phyloP scores from a whole-genome alignment of 2,113 vertebrate species.

The Plotosus lineatus region DNA sequence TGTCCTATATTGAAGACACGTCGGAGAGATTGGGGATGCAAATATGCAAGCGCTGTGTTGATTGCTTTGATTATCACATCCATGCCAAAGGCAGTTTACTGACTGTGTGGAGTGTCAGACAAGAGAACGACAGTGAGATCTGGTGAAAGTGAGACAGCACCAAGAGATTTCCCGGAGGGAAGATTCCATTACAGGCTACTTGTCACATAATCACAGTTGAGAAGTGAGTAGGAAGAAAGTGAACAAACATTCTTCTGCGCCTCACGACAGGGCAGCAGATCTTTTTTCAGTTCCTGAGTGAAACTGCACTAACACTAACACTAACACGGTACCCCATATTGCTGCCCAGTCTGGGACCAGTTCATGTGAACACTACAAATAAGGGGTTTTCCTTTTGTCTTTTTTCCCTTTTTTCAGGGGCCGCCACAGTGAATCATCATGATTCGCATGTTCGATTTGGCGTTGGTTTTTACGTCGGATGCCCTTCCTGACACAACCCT shows the following conservation, averaged over 20 bases:
- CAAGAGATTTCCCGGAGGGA: slow-evolving; percentile 28
- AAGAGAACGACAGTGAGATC: neutral
- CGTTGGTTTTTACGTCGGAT: no score
- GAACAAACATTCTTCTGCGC: slow-evolving; percentile 23
- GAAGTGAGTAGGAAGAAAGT: neutral
- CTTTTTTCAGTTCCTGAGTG: slow-evolving; percentile 7
- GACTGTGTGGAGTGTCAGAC: neutral
- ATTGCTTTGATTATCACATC: neutral
- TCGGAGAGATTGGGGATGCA: neutral
- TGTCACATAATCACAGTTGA: slow-evolving; percentile 27
- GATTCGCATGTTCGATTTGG: no score
- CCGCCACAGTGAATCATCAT: no score
- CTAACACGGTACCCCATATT: neutral
- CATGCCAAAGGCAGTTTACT: neutral
- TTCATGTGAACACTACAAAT: no score
- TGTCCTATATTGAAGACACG: neutral
- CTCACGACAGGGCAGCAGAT: neutral
- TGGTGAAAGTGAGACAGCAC: neutral
- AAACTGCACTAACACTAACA: slow-evolving; percentile 5
- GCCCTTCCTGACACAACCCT: no score
- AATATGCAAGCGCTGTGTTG: neutral
- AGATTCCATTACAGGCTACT: slow-evolving; percentile 34
- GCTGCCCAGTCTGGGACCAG: neutral
- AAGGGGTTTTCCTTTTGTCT: no score
- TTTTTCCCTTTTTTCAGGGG: no score